Base-by-base conservation (phyloP, 1,140 invertebrate genomes). In the Drosophila kurseongensis region DNA sequence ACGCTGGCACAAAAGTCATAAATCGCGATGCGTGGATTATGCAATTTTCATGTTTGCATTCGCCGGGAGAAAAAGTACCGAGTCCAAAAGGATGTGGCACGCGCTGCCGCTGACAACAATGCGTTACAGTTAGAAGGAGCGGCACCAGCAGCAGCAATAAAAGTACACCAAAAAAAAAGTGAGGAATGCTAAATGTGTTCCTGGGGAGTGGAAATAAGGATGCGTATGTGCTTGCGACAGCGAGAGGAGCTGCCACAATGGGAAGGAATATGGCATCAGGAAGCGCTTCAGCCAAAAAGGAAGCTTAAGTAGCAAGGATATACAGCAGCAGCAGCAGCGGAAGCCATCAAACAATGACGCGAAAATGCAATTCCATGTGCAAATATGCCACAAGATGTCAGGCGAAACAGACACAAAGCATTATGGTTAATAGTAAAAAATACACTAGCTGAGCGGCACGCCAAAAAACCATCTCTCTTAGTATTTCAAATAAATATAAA, bases 21-120 rank as follows among this genome's bases (percentile, higher is more conserved):
- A 89, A 89, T 89, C 84, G 84, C 85, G 88, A 89, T 90, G 84
- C 84, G 85, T 89, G 84, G 84, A 89, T 89, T 89, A 89, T 89
- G 84, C 76, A 89, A 89, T 89, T 89, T 89, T 89, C 84, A 89
- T 89, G 85, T 89, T 89, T 78, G 77, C 85, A 77, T 89, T 88
- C 72, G 67, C 77, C 50, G 41, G 42, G 52, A 41, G 45, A 66
- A 63, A 66, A 75, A 73, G 47, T 58, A 74, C 58, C 60, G 42
- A 51, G 27, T 48, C 47, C 60, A 32, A 67, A 62, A 69, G 56
- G 56, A 60, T 69, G 56, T 69, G 63, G 72, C 74, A 71, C 68
- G 65, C 68, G 65, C 68, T 69, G 65, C 65, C 52, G 54, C 80
- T 83, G 82, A 88, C 82, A 86, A 86, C 82, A 86, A 88, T 88